These are phyloP conservation scores for Paralvinella palmiformis DNA, from an alignment of 1,140 invertebrate genomes.

Conservation along the genomic window DNA sequence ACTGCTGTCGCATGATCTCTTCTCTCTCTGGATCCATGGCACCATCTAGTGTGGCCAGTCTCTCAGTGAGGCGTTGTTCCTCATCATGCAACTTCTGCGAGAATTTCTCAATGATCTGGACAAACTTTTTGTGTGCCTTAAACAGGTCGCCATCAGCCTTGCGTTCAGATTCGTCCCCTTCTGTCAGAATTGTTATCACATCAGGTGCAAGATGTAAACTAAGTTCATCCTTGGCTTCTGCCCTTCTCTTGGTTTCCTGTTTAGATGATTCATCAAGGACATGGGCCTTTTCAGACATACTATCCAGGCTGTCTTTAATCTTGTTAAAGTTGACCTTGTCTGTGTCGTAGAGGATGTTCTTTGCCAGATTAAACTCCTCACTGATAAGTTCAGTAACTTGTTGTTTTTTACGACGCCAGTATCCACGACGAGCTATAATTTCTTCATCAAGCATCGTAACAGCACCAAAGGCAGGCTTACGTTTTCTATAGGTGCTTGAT, in stretches of 20 bases:
- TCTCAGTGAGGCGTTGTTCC: conserved; percentile 39
- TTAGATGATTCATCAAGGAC: conserved; percentile 33
- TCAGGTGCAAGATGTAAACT: conserved; percentile 35
- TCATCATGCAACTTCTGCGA: conserved; percentile 38
- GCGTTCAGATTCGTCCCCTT: conserved; percentile 36
- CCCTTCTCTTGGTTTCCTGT: conserved; percentile 37
- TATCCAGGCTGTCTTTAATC: conserved; percentile 30
- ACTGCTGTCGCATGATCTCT: conserved; percentile 31
- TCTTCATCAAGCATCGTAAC: conserved; percentile 44
- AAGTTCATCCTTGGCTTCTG: conserved; percentile 37
- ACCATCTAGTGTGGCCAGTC: conserved; percentile 34
- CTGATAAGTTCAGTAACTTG: conserved; percentile 34
- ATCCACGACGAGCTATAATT: conserved; percentile 33
- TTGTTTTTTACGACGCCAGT: conserved; percentile 40
- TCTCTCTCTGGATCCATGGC: conserved; percentile 43
- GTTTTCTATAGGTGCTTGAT: conserved; percentile 35
- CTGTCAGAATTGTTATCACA: conserved; percentile 35
- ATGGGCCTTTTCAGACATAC: conserved; percentile 29
- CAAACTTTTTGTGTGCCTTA: conserved; percentile 32
- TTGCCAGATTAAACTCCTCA: conserved; percentile 33
- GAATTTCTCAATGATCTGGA: conserved; percentile 36
- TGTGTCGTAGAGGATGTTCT: conserved; percentile 18
- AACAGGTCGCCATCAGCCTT: conserved; percentile 32
- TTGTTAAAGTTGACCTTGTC: conserved; percentile 22
- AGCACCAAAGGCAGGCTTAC: conserved; percentile 40